Base-by-base conservation (phyloP, 2,888 invertebrate species). In the Onthophagus sagittarius region DNA sequence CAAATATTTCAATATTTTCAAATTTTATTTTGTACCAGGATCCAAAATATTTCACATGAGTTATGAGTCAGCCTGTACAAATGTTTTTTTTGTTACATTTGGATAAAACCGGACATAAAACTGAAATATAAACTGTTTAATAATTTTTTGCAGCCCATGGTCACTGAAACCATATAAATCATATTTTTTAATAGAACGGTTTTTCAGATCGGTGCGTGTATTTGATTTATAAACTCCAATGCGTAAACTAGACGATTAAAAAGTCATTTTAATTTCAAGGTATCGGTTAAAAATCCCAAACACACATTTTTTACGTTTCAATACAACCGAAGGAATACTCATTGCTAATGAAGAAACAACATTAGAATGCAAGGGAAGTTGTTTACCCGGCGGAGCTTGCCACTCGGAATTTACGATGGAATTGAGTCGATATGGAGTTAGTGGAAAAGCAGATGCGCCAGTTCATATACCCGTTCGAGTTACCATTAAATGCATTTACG, bases 321-420 rank as follows among this genome's bases (percentile, higher is more conserved):
- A 72, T 69, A 33, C 71, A 63, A 63, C 63, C 5, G 71, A 71
- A 23, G 74, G 74, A 14, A 74, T 6, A 9, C 33, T 74, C 7
- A n/a, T 69, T 33, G 62, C 74, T 14, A 71, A 74, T 69, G 74
- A 74, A 31, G 23, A 33, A 6, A 64, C 63, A 32, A 64, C 31
- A 15, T 64, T 74, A 15, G 13, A 72, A 63, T 72, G 72, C 62
- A 69, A 53, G 6, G 39, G 39, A 53, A 53, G 39, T 53, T 9
- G 39, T 53, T 53, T 53, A 53, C 39, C 39, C 2, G 5, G 39
- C 39, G 39, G 39, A 9, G 39, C 39, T 9, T 53, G 39, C 11
- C 39, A 53, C 6, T 53, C 39, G 2, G 39, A 53, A 53, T 53
- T 53, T 53, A 53, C 2, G 1, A 53, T 53, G 7, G 39, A 53